phyloP scores from a whole-genome alignment of 2,888 invertebrate species.

The Drosophila kuntzei region DNA sequence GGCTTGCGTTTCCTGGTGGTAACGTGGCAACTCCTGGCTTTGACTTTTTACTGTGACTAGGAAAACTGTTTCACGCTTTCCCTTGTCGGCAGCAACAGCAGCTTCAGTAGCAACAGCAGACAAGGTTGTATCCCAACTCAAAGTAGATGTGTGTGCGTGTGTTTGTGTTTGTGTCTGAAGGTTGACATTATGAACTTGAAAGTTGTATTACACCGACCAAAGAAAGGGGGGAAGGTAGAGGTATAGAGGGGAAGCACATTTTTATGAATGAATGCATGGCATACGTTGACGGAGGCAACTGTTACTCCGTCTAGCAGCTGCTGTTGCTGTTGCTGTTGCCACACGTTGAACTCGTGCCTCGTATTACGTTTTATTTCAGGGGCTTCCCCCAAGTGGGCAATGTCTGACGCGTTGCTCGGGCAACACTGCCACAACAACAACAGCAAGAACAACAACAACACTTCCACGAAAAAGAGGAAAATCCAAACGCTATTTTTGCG shows the following conservation, averaged over 20 bases:
- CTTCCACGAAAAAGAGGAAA: conserved; percentile 12
- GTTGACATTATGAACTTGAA: conserved; percentile 85
- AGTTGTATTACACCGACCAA: conserved; percentile 67
- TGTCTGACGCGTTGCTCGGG: conserved; percentile 53
- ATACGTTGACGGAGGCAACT: conserved; percentile 44
- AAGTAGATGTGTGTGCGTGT: conserved; percentile 34
- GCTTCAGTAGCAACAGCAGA: conserved; percentile 16
- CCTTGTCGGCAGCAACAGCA: conserved; percentile 44
- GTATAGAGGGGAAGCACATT: conserved; percentile 39
- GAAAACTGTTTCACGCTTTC: conserved; percentile 76
- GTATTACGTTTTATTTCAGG: conserved; percentile 49
- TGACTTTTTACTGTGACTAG: conserved; percentile 36
- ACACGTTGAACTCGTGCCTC: conserved; percentile 55
- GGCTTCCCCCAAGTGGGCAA: conserved; percentile 57
- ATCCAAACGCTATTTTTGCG: conserved; percentile 63
- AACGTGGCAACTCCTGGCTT: conserved; percentile 48
- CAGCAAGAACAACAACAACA: conserved; percentile 9
- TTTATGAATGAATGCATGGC: conserved; percentile 79
- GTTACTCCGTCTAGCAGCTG: conserved; percentile 26
- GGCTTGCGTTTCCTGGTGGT: conserved; percentile 56
- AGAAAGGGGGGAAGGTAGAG: neutral
- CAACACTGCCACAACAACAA: conserved; percentile 40
- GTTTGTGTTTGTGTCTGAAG: conserved; percentile 67
- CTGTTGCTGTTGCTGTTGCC: conserved; percentile 23
- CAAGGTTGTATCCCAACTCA: conserved; percentile 42